A percentile compares a stretch with the other conserved stretches of the same genome.
Evolutionary conservation across 2,113 vertebrate species (phyloP).

Genomic region (Anhinga anhinga): DNA sequence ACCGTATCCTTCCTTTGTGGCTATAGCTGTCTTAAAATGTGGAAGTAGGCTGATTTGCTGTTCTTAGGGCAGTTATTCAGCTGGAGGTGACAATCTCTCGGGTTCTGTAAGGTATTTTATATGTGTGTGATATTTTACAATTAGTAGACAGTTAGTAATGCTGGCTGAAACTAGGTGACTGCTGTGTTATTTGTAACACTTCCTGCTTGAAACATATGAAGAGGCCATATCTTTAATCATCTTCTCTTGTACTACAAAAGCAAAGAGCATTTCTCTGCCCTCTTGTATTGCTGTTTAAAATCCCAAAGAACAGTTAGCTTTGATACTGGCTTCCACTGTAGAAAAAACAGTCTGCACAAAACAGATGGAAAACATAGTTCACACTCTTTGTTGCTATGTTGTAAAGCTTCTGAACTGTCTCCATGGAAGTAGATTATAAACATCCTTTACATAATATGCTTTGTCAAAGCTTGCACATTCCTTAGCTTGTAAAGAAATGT

Average conservation of each 20-base stretch:
- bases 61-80: not conserved
- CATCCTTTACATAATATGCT: conserved; percentile 32
- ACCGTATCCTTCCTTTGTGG: not conserved
- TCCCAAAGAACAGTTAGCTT: not conserved
- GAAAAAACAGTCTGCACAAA: not conserved
- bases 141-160: not conserved
- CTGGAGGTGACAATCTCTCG: not conserved
- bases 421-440: conserved; percentile 57
- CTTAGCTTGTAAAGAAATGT: conserved; percentile 42
- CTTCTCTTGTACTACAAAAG: not conserved
- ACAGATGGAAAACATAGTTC: conserved; percentile 53
- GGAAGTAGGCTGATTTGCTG: not conserved
- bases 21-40: not conserved
- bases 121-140: not conserved
- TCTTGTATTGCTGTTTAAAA: not conserved
- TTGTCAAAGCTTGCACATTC: conserved; percentile 45
- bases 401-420: conserved; percentile 51
- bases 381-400: conserved; percentile 4
- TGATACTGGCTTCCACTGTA: not conserved
- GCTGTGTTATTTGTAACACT: not conserved
- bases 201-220: not conserved
- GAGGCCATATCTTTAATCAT: not conserved
- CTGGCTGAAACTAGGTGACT: not conserved
- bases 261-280: not conserved
- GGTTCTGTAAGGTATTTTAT: not conserved